Conservation (phyloP, 2,113 vertebrate genomes). For the Xiphorhynchus elegans region DNA sequence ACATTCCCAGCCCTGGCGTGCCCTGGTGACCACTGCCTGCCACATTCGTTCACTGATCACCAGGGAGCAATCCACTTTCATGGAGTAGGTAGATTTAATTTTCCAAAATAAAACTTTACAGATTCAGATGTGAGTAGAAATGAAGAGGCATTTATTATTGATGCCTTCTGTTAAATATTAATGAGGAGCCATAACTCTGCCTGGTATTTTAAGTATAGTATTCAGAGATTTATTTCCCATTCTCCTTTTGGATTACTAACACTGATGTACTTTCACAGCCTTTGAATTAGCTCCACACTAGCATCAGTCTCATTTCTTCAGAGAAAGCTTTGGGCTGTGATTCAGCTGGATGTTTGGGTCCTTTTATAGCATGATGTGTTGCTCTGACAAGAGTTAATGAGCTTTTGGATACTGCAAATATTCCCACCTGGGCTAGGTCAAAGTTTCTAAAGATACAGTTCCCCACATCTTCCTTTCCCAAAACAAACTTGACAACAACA, state of each 20-base stretch:
- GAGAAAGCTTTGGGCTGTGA: neutral
- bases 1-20: rapidly evolving
- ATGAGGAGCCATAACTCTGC: neutral
- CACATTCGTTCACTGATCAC: neutral
- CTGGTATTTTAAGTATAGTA: neutral
- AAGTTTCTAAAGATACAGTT: neutral
- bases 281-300: neutral
- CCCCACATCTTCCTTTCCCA: neutral
- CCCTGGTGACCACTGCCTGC: neutral
- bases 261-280: neutral
- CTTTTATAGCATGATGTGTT: neutral
- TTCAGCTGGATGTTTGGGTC: neutral
- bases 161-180: slow-evolving; percentile 36
- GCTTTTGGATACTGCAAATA: neutral
- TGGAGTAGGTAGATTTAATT: neutral
- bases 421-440: neutral
- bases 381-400: neutral
- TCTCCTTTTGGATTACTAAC: neutral
- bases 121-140: neutral
- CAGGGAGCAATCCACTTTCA: neutral
- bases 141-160: slow-evolving; percentile 44
- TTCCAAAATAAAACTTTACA: neutral
- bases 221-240: slow-evolving; percentile 30
- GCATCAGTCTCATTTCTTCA: neutral
- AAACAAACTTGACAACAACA: neutral